These are phyloP conservation scores for Rhinopithecus roxellana DNA, from an alignment of 2,113 vertebrate species.

Conservation along the genomic window DNA sequence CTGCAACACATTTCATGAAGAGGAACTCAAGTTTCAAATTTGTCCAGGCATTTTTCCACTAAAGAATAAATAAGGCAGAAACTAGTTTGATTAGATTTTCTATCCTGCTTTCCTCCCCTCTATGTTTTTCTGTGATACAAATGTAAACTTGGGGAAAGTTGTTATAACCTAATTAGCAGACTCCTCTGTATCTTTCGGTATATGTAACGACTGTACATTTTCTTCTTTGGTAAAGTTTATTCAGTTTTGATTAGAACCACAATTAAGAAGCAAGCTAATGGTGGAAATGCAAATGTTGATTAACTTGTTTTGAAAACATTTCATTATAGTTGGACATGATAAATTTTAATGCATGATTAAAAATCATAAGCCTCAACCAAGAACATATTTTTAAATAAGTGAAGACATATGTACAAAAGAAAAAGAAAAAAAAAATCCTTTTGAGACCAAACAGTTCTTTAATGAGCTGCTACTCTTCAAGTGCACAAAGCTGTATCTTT, in stretches of 20 bases:
- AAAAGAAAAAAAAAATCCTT: not conserved
- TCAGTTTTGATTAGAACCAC: constrained; percentile 55
- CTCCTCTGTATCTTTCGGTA: not conserved
- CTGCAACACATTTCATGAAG: not conserved
- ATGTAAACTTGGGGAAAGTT: not conserved
- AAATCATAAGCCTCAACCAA: constrained; percentile 20
- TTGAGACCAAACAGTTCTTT: not conserved
- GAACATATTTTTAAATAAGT: not conserved
- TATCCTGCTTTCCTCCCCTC: not conserved
- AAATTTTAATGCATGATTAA: constrained; percentile 44
- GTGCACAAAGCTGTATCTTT: not conserved
- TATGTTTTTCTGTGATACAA: not conserved
- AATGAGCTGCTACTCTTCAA: not conserved
- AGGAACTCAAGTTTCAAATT: not conserved
- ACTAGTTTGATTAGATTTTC: not conserved
- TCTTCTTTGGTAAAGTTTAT: constrained; percentile 2
- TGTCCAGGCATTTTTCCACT: not conserved
- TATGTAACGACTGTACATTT: not conserved
- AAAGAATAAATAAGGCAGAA: not conserved
- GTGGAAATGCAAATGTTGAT: constrained; percentile 57
- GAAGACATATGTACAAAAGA: not conserved
- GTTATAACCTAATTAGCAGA: constrained; percentile 11
- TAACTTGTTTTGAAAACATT: constrained; percentile 66
- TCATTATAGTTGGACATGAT: constrained; percentile 60
- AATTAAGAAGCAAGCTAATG: constrained; percentile 40